Evolutionary conservation across 2,113 vertebrate genomes (phyloP).

Genomic region (Hystrix cristata): DNA sequence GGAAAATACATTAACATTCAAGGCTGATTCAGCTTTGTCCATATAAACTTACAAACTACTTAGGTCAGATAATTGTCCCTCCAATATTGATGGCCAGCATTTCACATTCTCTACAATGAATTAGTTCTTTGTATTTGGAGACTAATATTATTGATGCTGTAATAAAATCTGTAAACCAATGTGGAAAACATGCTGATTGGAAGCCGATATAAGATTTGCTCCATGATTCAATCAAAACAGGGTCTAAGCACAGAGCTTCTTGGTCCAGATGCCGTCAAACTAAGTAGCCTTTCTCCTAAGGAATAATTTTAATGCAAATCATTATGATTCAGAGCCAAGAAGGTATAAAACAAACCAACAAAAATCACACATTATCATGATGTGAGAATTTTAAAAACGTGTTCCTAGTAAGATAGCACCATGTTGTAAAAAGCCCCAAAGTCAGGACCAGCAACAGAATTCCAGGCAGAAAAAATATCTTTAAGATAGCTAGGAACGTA

Average conservation of each 20-base stretch:
- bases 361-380: conserved; percentile 17
- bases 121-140: conserved; percentile 50
- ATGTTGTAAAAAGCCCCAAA: not conserved
- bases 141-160: conserved; percentile 49
- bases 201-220: conserved; percentile 31
- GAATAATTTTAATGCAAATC: not conserved
- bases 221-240: not conserved
- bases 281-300: not conserved
- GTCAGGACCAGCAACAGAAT: not conserved
- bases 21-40: conserved; percentile 46
- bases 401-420: not conserved
- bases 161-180: conserved; percentile 53
- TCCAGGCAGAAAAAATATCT: not conserved
- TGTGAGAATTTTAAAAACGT: not conserved
- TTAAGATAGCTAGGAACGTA: not conserved
- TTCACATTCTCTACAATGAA: conserved; percentile 35
- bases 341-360: conserved; percentile 42
- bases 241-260: not conserved
- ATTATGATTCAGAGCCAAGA: not conserved
- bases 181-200: conserved; percentile 2
- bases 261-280: not conserved
- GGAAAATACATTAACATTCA: conserved; percentile 61
- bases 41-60: conserved; percentile 44
- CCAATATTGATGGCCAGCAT: not conserved
- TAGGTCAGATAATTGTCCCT: conserved; percentile 19